A percentile compares a stretch with the other conserved stretches of the same genome.
Evolutionary conservation across 2,888 invertebrate species (phyloP).

Genomic region (Timema cristinae): DNA sequence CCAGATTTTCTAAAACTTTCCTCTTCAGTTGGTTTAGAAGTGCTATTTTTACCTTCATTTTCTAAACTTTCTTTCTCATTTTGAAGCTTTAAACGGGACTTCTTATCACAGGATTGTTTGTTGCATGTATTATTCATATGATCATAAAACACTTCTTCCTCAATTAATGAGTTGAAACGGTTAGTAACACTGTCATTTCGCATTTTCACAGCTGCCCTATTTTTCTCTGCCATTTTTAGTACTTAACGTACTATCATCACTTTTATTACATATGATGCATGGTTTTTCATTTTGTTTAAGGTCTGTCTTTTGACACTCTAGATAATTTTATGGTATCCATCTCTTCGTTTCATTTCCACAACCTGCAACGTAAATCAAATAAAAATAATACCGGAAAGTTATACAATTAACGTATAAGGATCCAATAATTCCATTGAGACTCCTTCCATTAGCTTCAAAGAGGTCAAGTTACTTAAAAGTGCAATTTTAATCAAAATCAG

Average conservation of each 20-base stretch:
- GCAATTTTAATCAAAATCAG: too few species aligned
- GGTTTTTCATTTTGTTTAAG: neutral
- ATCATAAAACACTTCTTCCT: neutral
- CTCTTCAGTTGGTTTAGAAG: neutral
- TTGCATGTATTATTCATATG: too few species aligned
- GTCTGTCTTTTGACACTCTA: too few species aligned
- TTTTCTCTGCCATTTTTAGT: neutral
- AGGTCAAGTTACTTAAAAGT: too few species aligned
- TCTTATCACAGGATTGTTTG: neutral
- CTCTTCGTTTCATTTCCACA: constrained; percentile 1
- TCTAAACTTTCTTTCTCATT: neutral
- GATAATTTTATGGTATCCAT: too few species aligned
- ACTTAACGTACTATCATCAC: too few species aligned
- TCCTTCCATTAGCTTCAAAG: too few species aligned
- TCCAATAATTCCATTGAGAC: too few species aligned
- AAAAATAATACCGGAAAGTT: constrained; percentile 16
- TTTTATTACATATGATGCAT: neutral
- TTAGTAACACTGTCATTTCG: constrained; percentile 12
- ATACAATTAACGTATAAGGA: too few species aligned
- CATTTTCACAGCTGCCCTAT: neutral
- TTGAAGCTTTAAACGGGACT: neutral
- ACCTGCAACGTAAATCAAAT: neutral
- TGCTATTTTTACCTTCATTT: neutral
- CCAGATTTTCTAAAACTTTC: neutral
- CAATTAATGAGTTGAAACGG: neutral